Evolutionary conservation across 2,113 vertebrate genomes (phyloP).

Genomic region (Acinonyx jubatus): DNA sequence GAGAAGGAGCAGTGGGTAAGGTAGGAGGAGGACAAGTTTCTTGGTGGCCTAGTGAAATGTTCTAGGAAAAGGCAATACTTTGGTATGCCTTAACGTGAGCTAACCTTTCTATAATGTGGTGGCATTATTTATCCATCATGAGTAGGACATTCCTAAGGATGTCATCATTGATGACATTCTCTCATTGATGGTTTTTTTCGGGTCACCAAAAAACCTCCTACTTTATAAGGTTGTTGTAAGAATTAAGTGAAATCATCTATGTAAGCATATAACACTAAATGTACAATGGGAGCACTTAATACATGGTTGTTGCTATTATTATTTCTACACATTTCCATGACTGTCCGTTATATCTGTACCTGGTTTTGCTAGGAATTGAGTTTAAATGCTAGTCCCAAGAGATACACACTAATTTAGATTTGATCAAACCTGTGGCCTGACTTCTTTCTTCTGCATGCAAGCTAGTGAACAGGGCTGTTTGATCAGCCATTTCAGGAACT

Average conservation of each 20-base stretch:
- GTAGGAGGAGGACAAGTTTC: neutral
- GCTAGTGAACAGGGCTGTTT: neutral
- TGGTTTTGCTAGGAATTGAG: neutral
- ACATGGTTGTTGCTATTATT: neutral
- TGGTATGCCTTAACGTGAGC: neutral
- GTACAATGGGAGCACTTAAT: neutral
- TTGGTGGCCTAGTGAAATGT: neutral
- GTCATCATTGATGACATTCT: neutral
- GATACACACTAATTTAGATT: neutral
- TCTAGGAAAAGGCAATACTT: neutral
- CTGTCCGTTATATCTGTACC: neutral
- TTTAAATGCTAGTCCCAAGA: neutral
- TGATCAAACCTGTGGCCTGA: neutral
- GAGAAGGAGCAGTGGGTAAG: neutral
- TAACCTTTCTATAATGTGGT: neutral
- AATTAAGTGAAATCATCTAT: neutral
- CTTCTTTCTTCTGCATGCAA: neutral
- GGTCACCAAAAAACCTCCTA: neutral
- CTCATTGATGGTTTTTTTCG: neutral
- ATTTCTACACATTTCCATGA: neutral
- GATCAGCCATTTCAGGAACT: neutral
- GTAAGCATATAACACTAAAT: neutral
- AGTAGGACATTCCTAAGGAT: neutral
- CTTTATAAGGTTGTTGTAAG: neutral
- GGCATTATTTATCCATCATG: neutral